These are phyloP conservation scores for Poecilia latipinna DNA, from an alignment of 2,113 vertebrate species.

Conservation along the genomic window DNA sequence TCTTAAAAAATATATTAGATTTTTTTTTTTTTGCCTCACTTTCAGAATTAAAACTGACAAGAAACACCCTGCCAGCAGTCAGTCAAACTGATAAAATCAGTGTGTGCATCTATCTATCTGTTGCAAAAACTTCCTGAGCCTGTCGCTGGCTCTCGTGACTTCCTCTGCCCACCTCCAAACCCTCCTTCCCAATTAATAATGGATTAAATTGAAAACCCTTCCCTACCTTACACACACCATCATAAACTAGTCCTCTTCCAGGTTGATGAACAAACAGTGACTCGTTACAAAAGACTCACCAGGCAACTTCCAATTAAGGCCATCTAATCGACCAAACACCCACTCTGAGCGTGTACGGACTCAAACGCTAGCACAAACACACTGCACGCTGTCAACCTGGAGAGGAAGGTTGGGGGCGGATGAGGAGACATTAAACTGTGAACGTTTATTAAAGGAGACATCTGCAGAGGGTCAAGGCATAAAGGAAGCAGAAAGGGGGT, in stretches of 20 bases:
- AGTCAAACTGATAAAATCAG: constrained; percentile 50
- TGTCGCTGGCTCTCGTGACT: constrained; percentile 24
- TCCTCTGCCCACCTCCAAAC: constrained; percentile 33
- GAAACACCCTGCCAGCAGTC: constrained; percentile 44
- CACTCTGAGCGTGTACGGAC: constrained; percentile 21
- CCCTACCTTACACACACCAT: constrained; percentile 42
- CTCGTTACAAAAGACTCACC: constrained; percentile 28
- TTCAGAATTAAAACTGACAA: constrained; percentile 59
- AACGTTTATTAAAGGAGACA: constrained; percentile 67
- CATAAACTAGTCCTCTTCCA: constrained; percentile 29
- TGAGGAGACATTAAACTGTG: constrained; percentile 49
- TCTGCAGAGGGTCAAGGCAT: constrained; percentile 49
- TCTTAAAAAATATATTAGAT: constrained; percentile 46
- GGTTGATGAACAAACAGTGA: constrained; percentile 47
- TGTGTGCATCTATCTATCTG: constrained; percentile 15
- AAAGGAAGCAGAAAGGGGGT: constrained; percentile 26
- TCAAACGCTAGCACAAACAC: constrained; percentile 1
- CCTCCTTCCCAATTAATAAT: constrained; percentile 58
- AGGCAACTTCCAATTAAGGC: constrained; percentile 50
- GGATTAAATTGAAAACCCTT: constrained; percentile 42
- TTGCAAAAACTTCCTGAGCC: constrained; percentile 1
- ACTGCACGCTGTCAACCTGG: constrained; percentile 36
- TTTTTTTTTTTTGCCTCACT: constrained; percentile 40
- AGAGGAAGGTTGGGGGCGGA: constrained; percentile 50
- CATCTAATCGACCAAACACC: constrained; percentile 37